Evolutionary conservation across 2,888 invertebrate species (phyloP), one percentile per base, ranked within the genome.

Genomic region (Harmothoe impar): DNA sequence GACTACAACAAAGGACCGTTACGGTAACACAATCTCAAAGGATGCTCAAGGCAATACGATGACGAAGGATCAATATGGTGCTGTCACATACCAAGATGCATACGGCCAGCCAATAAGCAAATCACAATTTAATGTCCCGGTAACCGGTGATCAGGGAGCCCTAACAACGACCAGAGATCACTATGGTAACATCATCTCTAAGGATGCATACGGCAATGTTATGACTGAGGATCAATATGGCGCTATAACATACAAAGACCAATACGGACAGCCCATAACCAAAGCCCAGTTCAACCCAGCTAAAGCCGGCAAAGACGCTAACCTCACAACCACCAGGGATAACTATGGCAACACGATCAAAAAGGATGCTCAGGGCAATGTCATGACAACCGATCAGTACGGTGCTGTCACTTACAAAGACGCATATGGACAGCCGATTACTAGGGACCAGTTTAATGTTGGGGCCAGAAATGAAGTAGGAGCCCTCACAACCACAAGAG

Each of bases 61-160:
- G 25, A 86, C 86, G 12, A 86, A n/a, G 52, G 86, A 86, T 86
- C 52, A 52, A 20, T 86, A 86, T 86, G 86, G 86, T 23, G 43
- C 43, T 81, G 81, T 25, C 0, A 35, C 33, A 12, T 31, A 15
- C 0, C 51, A 86, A 25, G 86, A 86, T 25, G 20, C 15, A 33
- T 86, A 86, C 52, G 86, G 86, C 52, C 43, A 52, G 15, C 62
- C 62, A 62, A 62, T 62, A 20, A 7, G 7, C 3, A 62, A 62
- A 62, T 3, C 3, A 7, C 62, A 62, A 20, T 62, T 62, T 62
- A n/a, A n/a, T 62, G n/a, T 62, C 15, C 3, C 62, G 15, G 23
- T 15, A 12, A 62, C 3, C 1, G n/a, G n/a, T n/a, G 62, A 62
- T 62, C 62, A 20, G 20, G 62, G 62, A 62, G 62, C 7, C 15